Conservation (phyloP, 92 coral and sea anemone genomes). For the Virgularia gustaviana region DNA sequence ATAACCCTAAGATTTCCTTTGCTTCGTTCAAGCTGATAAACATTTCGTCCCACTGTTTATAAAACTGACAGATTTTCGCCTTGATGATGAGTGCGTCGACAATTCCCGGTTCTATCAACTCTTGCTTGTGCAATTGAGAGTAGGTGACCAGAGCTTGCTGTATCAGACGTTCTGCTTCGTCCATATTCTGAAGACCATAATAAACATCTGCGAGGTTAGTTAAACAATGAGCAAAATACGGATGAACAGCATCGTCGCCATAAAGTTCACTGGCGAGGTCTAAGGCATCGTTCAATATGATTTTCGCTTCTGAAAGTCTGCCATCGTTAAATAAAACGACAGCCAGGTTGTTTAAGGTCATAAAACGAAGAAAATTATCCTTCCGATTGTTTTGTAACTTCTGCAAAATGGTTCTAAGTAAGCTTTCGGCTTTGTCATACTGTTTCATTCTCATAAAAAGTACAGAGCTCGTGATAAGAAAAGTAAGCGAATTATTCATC, state of each 20-base stretch:
- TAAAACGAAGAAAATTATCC: neutral
- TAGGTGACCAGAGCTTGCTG: slow-evolving; percentile 17
- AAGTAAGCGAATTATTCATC: too few relatives aligned
- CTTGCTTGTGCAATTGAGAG: neutral
- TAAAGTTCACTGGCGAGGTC: slow-evolving; percentile 24
- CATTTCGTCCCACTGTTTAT: slow-evolving; percentile 26
- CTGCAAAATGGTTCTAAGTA: neutral
- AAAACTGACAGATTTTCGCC: slow-evolving; percentile 16
- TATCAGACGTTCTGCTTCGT: slow-evolving; percentile 11
- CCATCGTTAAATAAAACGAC: slow-evolving; percentile 16
- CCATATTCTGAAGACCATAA: slow-evolving; percentile 4
- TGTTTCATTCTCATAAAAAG: slow-evolving; percentile 22
- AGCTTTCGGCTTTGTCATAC: slow-evolving; percentile 4
- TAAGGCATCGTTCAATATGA: slow-evolving; percentile 20
- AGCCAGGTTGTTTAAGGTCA: slow-evolving; percentile 31
- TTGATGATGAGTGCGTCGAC: slow-evolving; percentile 13
- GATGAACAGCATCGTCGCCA: slow-evolving; percentile 25
- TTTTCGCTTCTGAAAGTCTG: slow-evolving; percentile 18
- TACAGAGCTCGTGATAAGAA: slow-evolving; percentile 21
- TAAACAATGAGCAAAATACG: slow-evolving; percentile 28
- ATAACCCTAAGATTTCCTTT: slow-evolving; percentile 10
- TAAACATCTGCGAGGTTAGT: slow-evolving; percentile 21
- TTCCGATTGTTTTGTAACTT: slow-evolving; percentile 3
- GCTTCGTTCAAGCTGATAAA: neutral
- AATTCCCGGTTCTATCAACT: slow-evolving; percentile 20